Percentiles rank a stretch among this genome's conserved stretches.
These are phyloP conservation scores for Tichodroma muraria DNA, from an alignment of 2,113 vertebrate genomes.

Conservation along the genomic window DNA sequence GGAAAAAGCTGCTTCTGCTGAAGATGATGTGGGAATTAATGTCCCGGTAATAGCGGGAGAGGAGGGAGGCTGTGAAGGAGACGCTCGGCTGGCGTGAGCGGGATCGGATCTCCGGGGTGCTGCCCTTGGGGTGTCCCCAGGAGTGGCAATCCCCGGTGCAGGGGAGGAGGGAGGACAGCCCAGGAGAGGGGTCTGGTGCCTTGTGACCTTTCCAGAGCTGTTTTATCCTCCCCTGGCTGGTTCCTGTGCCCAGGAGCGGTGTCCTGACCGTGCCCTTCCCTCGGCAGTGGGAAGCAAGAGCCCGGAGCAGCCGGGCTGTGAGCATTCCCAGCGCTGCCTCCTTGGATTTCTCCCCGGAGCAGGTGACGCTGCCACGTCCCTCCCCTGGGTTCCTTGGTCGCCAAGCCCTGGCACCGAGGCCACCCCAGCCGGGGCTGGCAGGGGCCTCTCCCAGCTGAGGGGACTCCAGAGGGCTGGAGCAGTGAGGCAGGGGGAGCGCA, in stretches of 20 bases:
- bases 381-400: background rate
- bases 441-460: background rate
- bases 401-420: fast-evolving
- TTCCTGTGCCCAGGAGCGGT: background rate
- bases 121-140: background rate
- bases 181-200: background rate
- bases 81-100: fast-evolving
- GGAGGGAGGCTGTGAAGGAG: background rate
- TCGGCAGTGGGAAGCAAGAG: background rate
- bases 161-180: background rate
- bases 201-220: background rate
- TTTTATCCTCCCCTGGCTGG: background rate
- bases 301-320: fast-evolving
- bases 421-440: background rate
- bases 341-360: background rate
- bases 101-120: fast-evolving
- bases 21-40: background rate
- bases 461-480: background rate
- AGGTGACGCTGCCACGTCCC: background rate
- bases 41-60: background rate
- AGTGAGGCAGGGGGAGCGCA: fast-evolving
- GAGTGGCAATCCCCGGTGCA: no score
- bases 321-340: background rate
- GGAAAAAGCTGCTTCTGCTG: background rate
- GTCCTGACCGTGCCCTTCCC: background rate